Evolutionary conservation across 2,113 vertebrate species (phyloP), one percentile per base, ranked within the genome.

Genomic region (Calidris pugnax): DNA sequence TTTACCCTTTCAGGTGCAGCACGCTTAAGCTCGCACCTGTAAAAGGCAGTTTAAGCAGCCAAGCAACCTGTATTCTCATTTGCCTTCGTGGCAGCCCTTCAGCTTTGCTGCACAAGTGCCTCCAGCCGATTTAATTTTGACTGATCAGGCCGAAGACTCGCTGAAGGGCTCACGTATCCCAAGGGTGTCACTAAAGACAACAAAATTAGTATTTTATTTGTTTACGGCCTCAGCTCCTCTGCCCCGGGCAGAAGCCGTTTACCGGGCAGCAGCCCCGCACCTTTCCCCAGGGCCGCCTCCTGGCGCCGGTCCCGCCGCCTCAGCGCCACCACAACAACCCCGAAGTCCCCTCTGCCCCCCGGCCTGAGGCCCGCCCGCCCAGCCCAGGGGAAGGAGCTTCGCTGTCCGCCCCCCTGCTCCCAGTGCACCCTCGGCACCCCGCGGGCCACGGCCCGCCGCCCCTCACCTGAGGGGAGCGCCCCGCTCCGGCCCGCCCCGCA

Each of bases 401-500:
- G 30, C 66, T 3, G 3, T 7, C 51, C 59, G 2, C 41, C 33
- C 27, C 41, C 3, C 55, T 32, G 27, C 43, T 30, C 56, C 6
- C 39, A 5, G 28, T n/a, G 12, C 23, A 17, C 27, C 35, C 39
- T 67, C 62, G 2, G 50, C 23, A 16, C 45, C 15, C 30, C 26
- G 10, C 15, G 13, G 21, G 4, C 24, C 28, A 11, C 22, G 37
- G 15, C 77, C 37, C 50, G 12, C 48, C 21, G 27, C 35, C 84
- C 48, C 80, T 94, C 92, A 89, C 94, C 94, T 95, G 78, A 37
- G 78, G 53, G 47, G 27, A 64, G 67, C 67, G 57, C 57, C 33
- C 12, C 26, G 45, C 84, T 67, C 72, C 67, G 33, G 12, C 60
- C 66, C 59, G 32, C 41, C 71, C 83, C 5, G 22, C 60, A 10